Evolutionary conservation across 64 coral and sea anemone genomes (phyloP).

Genomic region (Montipora foliosa): DNA sequence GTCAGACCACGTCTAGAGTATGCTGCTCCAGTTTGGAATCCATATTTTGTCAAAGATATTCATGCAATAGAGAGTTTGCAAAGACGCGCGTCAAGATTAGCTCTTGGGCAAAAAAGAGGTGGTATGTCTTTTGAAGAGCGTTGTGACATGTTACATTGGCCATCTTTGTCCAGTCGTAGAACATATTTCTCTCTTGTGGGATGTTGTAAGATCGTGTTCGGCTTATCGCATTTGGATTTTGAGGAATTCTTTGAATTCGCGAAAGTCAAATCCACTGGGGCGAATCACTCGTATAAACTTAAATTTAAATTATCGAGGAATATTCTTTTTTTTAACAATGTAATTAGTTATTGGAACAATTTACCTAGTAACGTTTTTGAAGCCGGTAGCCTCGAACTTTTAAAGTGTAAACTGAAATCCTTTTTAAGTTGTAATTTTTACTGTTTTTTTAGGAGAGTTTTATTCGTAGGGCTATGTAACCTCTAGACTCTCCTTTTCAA

Average conservation of each 20-base stretch:
- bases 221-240: too few species aligned
- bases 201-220: not conserved
- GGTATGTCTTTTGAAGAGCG: slow-evolving; percentile 49
- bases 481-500: too few species aligned
- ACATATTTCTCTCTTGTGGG: slow-evolving; percentile 37
- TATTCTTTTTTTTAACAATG: slow-evolving; percentile 4
- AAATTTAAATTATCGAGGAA: slow-evolving; percentile 9
- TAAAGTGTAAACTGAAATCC: too few species aligned
- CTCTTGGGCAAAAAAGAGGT: slow-evolving; percentile 5
- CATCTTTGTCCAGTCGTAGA: slow-evolving; percentile 37
- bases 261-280: slow-evolving; percentile 25
- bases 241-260: not conserved
- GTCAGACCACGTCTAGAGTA: slow-evolving; percentile 1
- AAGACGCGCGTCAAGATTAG: slow-evolving; percentile 1
- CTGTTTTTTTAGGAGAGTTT: too few species aligned
- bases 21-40: slow-evolving; percentile 27
- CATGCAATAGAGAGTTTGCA: not conserved
- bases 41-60: not conserved
- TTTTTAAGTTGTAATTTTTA: too few species aligned
- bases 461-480: too few species aligned
- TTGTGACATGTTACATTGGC: slow-evolving; percentile 43
- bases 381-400: too few species aligned
- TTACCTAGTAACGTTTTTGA: too few species aligned
- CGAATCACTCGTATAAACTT: slow-evolving; percentile 38
- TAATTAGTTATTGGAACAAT: too few species aligned